A percentile compares a stretch with the other conserved stretches of the same genome.
These are phyloP conservation scores for Elymnias hypermnestra DNA, from an alignment of 1,140 invertebrate species.

Conservation along the genomic window DNA sequence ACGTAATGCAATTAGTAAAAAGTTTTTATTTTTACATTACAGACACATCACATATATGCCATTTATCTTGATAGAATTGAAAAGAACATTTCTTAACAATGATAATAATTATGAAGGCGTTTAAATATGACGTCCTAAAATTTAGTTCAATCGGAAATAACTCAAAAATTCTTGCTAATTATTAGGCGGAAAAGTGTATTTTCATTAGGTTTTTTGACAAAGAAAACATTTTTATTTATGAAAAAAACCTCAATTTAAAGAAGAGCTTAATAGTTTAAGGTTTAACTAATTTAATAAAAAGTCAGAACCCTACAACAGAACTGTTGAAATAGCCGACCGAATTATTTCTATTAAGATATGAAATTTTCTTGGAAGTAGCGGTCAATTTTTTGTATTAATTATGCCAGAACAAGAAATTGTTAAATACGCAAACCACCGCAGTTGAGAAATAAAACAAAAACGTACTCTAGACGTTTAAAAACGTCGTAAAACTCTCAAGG, in stretches of 20 bases:
- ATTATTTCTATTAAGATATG: neutral
- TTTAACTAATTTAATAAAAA: neutral
- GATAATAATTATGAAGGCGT: too few species aligned
- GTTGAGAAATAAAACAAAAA: constrained; percentile 15
- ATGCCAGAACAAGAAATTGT: constrained; percentile 7
- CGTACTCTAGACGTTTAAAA: constrained; percentile 24
- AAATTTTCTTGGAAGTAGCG: neutral
- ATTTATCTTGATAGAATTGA: too few species aligned
- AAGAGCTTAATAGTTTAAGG: neutral
- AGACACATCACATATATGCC: too few species aligned
- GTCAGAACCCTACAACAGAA: neutral
- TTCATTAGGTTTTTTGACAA: too few species aligned
- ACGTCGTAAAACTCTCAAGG: constrained; percentile 29
- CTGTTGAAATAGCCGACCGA: neutral
- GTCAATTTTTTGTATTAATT: neutral
- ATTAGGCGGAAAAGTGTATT: too few species aligned
- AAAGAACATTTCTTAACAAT: too few species aligned
- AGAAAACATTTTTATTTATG: too few species aligned
- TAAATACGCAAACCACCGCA: constrained; percentile 7
- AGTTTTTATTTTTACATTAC: too few species aligned
- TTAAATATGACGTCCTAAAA: too few species aligned
- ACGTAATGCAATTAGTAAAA: too few species aligned
- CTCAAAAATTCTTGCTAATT: too few species aligned
- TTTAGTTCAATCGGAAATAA: too few species aligned
- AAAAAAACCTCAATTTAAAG: neutral